A percentile compares a stretch with the other conserved stretches of the same genome.
phyloP scores from a whole-genome alignment of 2,888 invertebrate genomes.

The Smittia sp. region DNA sequence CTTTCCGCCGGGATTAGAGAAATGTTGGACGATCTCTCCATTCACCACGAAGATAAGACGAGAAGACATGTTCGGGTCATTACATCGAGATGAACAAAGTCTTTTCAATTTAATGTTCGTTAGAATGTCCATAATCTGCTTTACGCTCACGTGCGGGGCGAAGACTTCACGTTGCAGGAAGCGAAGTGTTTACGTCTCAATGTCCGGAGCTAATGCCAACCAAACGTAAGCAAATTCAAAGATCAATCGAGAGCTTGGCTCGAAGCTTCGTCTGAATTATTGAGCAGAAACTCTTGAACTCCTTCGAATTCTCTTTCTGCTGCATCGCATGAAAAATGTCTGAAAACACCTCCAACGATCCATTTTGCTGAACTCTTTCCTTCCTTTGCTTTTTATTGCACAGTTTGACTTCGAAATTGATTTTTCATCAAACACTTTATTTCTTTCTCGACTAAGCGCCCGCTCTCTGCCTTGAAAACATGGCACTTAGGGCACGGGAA shows the following conservation, averaged over 20 bases:
- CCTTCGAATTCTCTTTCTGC: too few relatives aligned
- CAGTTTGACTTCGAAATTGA: constrained; percentile 8
- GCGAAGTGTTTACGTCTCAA: too few relatives aligned
- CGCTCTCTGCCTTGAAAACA: neutral
- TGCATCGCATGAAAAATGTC: too few relatives aligned
- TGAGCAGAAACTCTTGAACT: too few relatives aligned
- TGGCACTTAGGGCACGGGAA: neutral
- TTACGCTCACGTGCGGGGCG: too few relatives aligned
- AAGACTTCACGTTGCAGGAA: too few relatives aligned
- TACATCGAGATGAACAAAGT: neutral
- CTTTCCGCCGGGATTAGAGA: neutral
- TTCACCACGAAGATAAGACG: neutral
- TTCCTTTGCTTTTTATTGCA: neutral
- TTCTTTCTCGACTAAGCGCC: neutral
- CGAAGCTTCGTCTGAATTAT: too few relatives aligned
- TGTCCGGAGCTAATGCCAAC: too few relatives aligned
- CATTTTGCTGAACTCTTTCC: neutral
- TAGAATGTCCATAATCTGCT: neutral
- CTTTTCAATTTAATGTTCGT: neutral
- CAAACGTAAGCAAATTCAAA: too few relatives aligned
- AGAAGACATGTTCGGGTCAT: neutral
- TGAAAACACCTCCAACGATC: too few relatives aligned
- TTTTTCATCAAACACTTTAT: constrained; percentile 1
- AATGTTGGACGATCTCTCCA: neutral
- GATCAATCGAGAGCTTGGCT: too few relatives aligned